Base-by-base conservation (phyloP, 2,888 invertebrate genomes). In the Calliscelio sp. region DNA sequence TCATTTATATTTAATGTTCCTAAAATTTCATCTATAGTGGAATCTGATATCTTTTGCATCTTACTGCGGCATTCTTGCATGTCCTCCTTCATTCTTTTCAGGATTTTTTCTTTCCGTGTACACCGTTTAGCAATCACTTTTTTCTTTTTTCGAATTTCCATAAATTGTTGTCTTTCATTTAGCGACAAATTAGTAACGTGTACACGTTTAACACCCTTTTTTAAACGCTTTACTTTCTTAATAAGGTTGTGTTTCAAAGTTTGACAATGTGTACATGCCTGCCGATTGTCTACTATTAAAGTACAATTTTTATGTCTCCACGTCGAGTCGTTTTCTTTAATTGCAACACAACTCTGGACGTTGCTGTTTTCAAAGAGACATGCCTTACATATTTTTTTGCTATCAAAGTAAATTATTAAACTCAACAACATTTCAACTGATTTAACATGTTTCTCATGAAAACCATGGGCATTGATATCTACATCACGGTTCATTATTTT, bases 401-500 rank as follows among this genome's bases (percentile, higher is more conserved):
- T 68, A 24, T 53, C 38, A 35, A 68, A 68, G 18, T 41, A 70
- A 24, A 11, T 28, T 41, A 70, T 41, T 41, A 70, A 41, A 55
- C 14, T 70, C 1, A 41, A 14, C 11, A 70, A 55, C 55, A 55
- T 41, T 16, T 55, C 41, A 41, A 55, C 14, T 41, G 70, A 70
- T 16, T 14, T 41, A 18, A 70, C 14, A 25, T 14, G 38, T 41
- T 38, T 41, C 53, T 70, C 25, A 70, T 25, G 53, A 57, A 71
- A 71, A 18, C 70, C 57, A 57, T 71, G 70, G 28, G 0, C 20
- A n/a, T 20, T 57, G 16, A 18, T 11, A 46, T 71, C 57, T 55
- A 71, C 20, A 57, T 55, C 55, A 46, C 32, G 70, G 7, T 71
- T 44, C 57, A 71, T 46, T 44, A 71, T 57, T 71, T 71, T 55